These are phyloP conservation scores for Falco naumanni DNA, from an alignment of 2,797 vertebrate species.

Conservation along the genomic window DNA sequence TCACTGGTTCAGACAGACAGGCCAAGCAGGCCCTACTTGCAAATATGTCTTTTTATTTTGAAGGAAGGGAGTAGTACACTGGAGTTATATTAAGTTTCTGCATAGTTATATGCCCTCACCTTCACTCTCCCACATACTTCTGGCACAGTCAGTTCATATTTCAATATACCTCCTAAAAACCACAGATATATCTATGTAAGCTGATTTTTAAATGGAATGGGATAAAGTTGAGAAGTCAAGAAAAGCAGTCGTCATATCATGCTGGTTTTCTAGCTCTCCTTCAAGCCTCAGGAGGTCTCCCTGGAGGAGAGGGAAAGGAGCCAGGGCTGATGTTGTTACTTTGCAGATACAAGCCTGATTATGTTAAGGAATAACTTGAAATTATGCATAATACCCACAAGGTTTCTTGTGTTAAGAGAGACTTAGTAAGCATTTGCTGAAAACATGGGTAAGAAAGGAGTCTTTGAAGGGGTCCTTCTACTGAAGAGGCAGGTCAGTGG, in stretches of 20 bases:
- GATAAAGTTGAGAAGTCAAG: not conserved
- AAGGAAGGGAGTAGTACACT: not conserved
- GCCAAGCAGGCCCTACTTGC: not conserved
- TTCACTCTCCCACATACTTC: not conserved
- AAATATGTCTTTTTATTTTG: not conserved
- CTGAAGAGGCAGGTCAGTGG: not conserved
- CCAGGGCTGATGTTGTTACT: not conserved
- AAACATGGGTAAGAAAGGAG: not conserved
- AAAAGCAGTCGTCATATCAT: not conserved
- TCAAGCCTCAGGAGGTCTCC: not conserved
- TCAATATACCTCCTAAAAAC: not conserved
- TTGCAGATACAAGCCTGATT: not conserved
- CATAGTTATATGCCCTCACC: not conserved
- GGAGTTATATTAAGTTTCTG: not conserved
- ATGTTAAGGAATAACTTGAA: not conserved
- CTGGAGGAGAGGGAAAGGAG: not conserved
- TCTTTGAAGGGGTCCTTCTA: not conserved
- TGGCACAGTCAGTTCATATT: not conserved
- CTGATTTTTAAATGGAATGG: not conserved
- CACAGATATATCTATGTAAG: not conserved
- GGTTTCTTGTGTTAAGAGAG: not conserved
- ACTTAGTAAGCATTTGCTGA: not conserved
- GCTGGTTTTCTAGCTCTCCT: not conserved
- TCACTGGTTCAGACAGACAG: not conserved
- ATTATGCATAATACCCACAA: not conserved